Evolutionary conservation across 2,888 invertebrate genomes (phyloP), one percentile per base, ranked within the genome.

Genomic region (Epirrhoe tristata): DNA sequence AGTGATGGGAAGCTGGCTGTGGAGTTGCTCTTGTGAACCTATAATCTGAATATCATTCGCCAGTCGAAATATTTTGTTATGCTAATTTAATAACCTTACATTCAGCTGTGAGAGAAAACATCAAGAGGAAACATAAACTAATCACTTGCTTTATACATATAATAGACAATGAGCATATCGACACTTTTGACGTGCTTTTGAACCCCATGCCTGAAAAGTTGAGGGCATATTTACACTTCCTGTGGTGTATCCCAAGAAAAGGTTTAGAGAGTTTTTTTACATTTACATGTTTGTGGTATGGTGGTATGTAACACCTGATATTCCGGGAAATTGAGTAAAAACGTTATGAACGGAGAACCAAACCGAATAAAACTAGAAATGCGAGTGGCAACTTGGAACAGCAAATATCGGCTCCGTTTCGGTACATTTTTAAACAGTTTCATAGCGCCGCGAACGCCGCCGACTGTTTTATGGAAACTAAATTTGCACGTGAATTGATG

Each of bases 321-420:
- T 43, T 46, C 46, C 36, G 36, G 16, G 16, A 53, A 53, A 53
- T 46, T 24, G 24, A 31, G 16, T 14, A 48, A 43, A n/a, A 43
- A 39, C 8, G 36, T 39, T 48, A 34, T 39, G 43, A 60, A 60
- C 31, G 43, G 46, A 16, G 57, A 53, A 56, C 56, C 43, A 43
- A 56, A 58, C 12, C 48, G 48, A 63, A 63, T 57, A 48, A 43
- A 43, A 59, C 17, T 8, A 31, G 24, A 17, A 56, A 64, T 62
- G 43, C 68, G 46, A 54, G 54, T 7, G 34, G 34, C 34, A 57
- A 59, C 62, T 59, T 69, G 59, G 53, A 62, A 69, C 51, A 52
- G 34, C 58, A 31, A 69, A 63, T 58, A 65, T 58, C 46, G 43
- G 36, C 54, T 39, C 57, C 50, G 32, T 24, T 55, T 31, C 55